Base-by-base conservation (phyloP, 2,113 vertebrate genomes). In the Istiophorus platypterus region DNA sequence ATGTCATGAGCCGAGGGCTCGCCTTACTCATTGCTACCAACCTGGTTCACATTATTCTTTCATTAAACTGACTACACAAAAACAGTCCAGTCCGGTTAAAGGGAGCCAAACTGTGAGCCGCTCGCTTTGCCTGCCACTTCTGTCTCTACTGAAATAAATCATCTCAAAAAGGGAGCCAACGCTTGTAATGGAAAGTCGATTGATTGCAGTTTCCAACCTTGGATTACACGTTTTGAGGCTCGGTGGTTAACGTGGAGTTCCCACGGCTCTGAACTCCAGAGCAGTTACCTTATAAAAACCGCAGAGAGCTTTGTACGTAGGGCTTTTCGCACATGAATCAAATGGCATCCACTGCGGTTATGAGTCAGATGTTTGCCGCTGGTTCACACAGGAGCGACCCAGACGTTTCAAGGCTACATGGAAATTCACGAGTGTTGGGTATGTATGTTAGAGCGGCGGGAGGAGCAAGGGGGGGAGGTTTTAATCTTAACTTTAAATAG, bases 11-110 rank as follows among this genome's bases (percentile, higher is more conserved):
- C 70, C 85, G 78, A 88, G 56, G 72, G 51, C 79, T 51, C 29
- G 42, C 59, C 72, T 59, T 39, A 24, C 79, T 75, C 81, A 1
- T 80, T 73, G 87, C 88, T 63, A 72, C 82, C 83, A 89, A 78
- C 81, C 89, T 92, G 91, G 82, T 90, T 93, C 86, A 64, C 81
- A 90, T 94, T 94, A 93, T 88, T 89, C 82, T 85, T 92, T 92
- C 91, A 93, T 93, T 93, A 93, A 61, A 93, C 82, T 88, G 86
- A 84, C 89, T 89, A 8, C 80, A 80, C 88, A 88, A 78, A 89
- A 90, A 80, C 83, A 90, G 91, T 81, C 61, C 84, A 64, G 74
- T 82, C 37, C 63, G 52, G 86, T 81, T 34, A 69, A 27, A 57
- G 42, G 34, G 57, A 80, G 87, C 89, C 85, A 90, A 80, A 10